Base-by-base conservation (phyloP, 2,797 vertebrate species). In the Amphiprion clarkii region DNA sequence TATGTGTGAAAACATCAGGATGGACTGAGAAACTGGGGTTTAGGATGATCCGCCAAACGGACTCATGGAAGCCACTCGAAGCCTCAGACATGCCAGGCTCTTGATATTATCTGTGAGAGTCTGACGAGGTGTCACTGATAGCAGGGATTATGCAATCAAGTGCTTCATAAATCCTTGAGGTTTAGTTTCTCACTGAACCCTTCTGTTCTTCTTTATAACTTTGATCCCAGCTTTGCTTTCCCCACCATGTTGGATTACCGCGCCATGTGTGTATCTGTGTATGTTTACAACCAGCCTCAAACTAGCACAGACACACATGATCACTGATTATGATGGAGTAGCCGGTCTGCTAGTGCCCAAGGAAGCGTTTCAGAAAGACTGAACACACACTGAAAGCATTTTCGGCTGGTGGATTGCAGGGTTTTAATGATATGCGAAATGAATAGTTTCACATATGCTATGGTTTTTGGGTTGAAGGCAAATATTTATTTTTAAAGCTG, bases 61-160 rank as follows among this genome's bases (percentile, higher is more conserved):
- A 33, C 42, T 79, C 12, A 33, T 68, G 60, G 71, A 78, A 77
- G 63, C 51, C 39, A 29, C 73, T 75, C 4, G 17, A 72, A 74
- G 65, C 62, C 29, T 74, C 71, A 53, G 67, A 67, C 68, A 33
- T 42, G 81, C 66, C 71, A 13, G 21, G 61, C 61, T 74, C 56
- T 80, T 36, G 67, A 62, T 71, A 5, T 73, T 25, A 58, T 79
- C 64, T 64, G 40, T 19, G 49, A 57, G 53, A 62, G 55, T 62
- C 17, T 10, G 33, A 40, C 6, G 4, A 78, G 53, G 54, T 74
- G 33, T 76, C 56, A 57, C 55, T 67, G 64, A 86, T 78, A 46
- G 67, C 58, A 5, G 46, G 76, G 76, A 81, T 82, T 82, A 71
- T 75, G 68, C 79, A 88, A 81, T 84, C 58, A 61, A 67, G 48